phyloP scores from a whole-genome alignment of 2,888 invertebrate genomes.

The Muscina levida region DNA sequence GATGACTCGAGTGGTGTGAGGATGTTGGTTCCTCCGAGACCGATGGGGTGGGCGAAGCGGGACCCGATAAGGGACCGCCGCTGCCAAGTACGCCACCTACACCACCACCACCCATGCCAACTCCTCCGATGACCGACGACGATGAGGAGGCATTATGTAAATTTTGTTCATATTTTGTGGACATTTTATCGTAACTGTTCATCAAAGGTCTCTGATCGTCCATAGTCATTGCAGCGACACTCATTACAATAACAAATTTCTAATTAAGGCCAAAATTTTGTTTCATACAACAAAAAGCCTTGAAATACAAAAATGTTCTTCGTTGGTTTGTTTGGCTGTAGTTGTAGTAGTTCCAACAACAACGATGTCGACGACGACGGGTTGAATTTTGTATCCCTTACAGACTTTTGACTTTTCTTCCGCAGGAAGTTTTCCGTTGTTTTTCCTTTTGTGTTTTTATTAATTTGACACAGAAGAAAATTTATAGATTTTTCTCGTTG shows the following conservation, averaged over 20 bases:
- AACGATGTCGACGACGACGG: background rate
- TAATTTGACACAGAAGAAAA: slow-evolving; percentile 54
- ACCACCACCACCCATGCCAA: slow-evolving; percentile 63
- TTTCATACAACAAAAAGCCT: slow-evolving; percentile 56
- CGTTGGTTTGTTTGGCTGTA: background rate
- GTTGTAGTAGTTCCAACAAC: slow-evolving; percentile 2
- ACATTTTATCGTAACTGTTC: slow-evolving; percentile 78
- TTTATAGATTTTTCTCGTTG: slow-evolving; percentile 53
- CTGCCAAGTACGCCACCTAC: slow-evolving; percentile 64
- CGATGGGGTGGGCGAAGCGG: slow-evolving; percentile 76
- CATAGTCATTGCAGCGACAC: slow-evolving; percentile 80
- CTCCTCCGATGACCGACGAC: slow-evolving; percentile 52
- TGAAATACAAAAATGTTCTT: slow-evolving; percentile 41
- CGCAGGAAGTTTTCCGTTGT: slow-evolving; percentile 30
- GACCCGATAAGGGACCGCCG: slow-evolving; percentile 72
- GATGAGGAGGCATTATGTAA: slow-evolving; percentile 69
- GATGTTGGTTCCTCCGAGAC: slow-evolving; percentile 72
- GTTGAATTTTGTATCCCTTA: background rate
- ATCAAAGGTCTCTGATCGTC: slow-evolving; percentile 80
- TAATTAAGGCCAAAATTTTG: slow-evolving; percentile 44
- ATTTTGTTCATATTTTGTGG: slow-evolving; percentile 76
- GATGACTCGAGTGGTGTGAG: slow-evolving; percentile 63
- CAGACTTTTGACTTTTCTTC: slow-evolving; percentile 25
- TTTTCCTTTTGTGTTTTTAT: slow-evolving; percentile 37
- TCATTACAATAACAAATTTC: slow-evolving; percentile 68